A percentile compares a stretch with the other conserved stretches of the same genome.
phyloP scores from a whole-genome alignment of 1,140 invertebrate species.

The Drosophila kepulauana region DNA sequence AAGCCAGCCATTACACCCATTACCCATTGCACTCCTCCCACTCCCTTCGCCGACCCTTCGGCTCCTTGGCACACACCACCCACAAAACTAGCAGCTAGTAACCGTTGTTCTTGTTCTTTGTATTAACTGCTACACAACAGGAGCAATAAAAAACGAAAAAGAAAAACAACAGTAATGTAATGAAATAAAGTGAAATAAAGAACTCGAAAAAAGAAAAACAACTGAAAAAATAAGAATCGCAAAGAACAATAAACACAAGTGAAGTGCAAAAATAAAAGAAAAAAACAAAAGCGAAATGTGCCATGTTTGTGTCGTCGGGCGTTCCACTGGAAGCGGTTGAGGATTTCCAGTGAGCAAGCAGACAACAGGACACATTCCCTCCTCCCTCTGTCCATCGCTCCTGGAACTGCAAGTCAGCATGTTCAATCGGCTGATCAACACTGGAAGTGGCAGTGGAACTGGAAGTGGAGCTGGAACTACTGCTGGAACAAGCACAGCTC shows the following conservation, averaged over 20 bases:
- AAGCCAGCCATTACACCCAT: slow-evolving; percentile 27
- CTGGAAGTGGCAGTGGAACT: slow-evolving; percentile 23
- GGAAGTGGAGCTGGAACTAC: slow-evolving; percentile 31
- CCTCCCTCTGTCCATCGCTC: neutral
- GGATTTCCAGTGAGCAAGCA: slow-evolving; percentile 8
- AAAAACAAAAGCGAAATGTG: slow-evolving; percentile 19
- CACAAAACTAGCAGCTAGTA: slow-evolving; percentile 37
- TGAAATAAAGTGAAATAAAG: slow-evolving; percentile 16
- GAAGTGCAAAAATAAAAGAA: neutral
- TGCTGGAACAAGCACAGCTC: neutral
- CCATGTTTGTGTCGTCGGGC: slow-evolving; percentile 28
- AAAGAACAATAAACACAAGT: slow-evolving; percentile 5
- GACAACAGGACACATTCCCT: slow-evolving; percentile 11
- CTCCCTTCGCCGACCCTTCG: neutral
- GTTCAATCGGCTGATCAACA: slow-evolving; percentile 56
- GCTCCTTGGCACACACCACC: slow-evolving; percentile 8
- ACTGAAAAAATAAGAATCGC: neutral
- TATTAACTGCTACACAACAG: slow-evolving; percentile 29
- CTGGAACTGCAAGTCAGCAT: slow-evolving; percentile 11
- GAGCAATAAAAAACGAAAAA: neutral
- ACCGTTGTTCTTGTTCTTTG: slow-evolving; percentile 24
- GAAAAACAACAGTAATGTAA: neutral
- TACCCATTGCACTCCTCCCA: slow-evolving; percentile 8
- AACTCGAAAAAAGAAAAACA: slow-evolving; percentile 5
- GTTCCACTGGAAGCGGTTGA: slow-evolving; percentile 6